Base-by-base conservation (phyloP, 2,797 vertebrate species). In the Poliocrania exsul region DNA sequence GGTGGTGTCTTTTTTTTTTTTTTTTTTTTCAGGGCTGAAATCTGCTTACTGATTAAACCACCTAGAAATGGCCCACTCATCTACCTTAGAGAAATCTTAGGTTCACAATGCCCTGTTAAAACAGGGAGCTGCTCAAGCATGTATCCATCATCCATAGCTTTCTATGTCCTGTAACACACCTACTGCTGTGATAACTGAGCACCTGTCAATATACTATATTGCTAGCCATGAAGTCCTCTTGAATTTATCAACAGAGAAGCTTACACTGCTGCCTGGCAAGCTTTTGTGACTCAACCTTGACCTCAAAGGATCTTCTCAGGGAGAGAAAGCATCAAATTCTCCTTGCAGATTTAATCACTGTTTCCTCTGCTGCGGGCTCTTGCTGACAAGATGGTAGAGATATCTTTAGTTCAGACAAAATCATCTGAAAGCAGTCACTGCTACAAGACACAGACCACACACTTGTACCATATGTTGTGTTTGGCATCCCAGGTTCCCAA, bases 271-370 rank as follows among this genome's bases (percentile, higher is more conserved):
- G 81, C 54, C 81, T 91, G 88, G 91, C 25, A 92, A 92, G 87
- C 86, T 96, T 86, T 82, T 85, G 70, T 96, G 89, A 75, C 87
- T 95, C 95, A 92, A 94, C 85, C 95, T 95, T 97, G 91, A 97
- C 94, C 94, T 86, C 54, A 35, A 67, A 88, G 90, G 78, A 85
- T 94, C 91, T 80, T 93, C 75, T 79, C 58, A 78, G 81, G 79
- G 81, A 3, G 19, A 88, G 70, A 91, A 93, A 90, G 31, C 44
- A 75, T 86, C 69, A 65, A 70, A 94, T 96, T 92, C 92, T 91
- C 85, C 80, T 81, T 92, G 87, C 72, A 88, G 85, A 95, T 96
- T 92, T 93, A 95, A 96, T 97, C 90, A 92, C 85, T 54, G 21
- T 57, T 77, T 77, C 67, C 62, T 93, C 61, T 85, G 82, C 91